Percentiles rank a stretch among this genome's conserved stretches.
Evolutionary conservation across 2,888 invertebrate species (phyloP).

Genomic region (Hydropsyche betteni): DNA sequence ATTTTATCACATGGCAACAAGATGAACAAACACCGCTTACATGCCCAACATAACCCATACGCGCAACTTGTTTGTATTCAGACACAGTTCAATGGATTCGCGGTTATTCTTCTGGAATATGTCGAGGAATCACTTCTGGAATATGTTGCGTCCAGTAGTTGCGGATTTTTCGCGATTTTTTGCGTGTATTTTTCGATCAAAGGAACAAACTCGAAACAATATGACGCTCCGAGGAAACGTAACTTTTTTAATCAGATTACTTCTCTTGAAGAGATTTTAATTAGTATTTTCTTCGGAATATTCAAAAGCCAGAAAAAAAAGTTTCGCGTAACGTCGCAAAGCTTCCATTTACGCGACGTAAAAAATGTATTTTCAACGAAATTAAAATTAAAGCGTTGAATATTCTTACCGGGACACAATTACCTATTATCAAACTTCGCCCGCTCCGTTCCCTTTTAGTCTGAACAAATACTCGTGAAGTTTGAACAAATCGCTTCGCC

Average conservation of each 20-base stretch:
- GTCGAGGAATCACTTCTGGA: too few species aligned
- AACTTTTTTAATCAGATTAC: constrained; percentile 35
- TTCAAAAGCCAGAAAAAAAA: constrained; percentile 28
- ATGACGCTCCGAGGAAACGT: constrained; percentile 20
- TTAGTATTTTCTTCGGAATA: constrained; percentile 34
- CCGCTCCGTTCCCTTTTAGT: too few species aligned
- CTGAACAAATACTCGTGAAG: too few species aligned
- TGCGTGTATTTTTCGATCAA: constrained; percentile 2
- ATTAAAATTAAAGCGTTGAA: constrained; percentile 15
- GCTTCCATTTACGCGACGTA: constrained; percentile 11
- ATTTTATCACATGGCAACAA: too few species aligned
- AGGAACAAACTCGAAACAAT: constrained; percentile 26
- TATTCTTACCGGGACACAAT: constrained; percentile 21
- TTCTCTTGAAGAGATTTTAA: constrained; percentile 34
- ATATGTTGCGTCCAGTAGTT: too few species aligned
- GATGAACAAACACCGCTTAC: too few species aligned
- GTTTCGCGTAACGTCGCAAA: constrained; percentile 20
- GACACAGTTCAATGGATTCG: too few species aligned
- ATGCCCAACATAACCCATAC: too few species aligned
- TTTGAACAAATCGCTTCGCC: too few species aligned
- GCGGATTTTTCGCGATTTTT: too few species aligned
- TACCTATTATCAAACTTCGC: constrained; percentile 22
- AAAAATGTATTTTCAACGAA: constrained; percentile 24
- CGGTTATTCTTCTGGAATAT: too few species aligned
- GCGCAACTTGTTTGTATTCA: too few species aligned